phyloP scores from a whole-genome alignment of 2,113 vertebrate genomes.

The Xiphias gladius region DNA sequence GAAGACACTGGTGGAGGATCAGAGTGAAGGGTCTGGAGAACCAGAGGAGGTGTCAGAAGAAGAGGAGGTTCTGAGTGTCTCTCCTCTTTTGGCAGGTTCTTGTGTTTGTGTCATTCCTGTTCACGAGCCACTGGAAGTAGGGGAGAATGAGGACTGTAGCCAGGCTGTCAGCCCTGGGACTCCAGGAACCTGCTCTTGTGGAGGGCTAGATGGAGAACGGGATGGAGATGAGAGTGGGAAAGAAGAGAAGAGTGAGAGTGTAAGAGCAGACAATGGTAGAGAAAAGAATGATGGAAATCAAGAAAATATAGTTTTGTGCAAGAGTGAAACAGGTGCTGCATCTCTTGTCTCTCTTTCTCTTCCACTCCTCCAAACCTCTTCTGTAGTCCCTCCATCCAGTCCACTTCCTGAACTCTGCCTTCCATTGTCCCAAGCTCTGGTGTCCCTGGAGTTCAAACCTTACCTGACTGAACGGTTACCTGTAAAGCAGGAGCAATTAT shows the following conservation, averaged over 20 bases:
- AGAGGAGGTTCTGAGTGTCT: constrained; percentile 55
- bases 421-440: constrained; percentile 73
- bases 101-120: constrained; percentile 82
- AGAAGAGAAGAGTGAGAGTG: constrained; percentile 31
- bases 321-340: constrained; percentile 58
- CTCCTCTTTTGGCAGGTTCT: constrained; percentile 69
- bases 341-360: constrained; percentile 60
- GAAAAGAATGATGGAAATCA: constrained; percentile 33
- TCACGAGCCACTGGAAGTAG: constrained; percentile 90
- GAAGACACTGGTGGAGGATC: constrained; percentile 28
- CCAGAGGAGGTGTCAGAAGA: constrained; percentile 76
- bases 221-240: constrained; percentile 38
- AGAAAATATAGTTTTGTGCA: constrained; percentile 75
- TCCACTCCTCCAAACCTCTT: constrained; percentile 51
- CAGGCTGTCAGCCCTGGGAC: constrained; percentile 88
- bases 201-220: constrained; percentile 50
- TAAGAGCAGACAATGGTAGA: neutral
- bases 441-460: constrained; percentile 49
- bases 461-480: constrained; percentile 37
- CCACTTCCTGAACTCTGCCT: constrained; percentile 74
- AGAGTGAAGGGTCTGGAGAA: constrained; percentile 58
- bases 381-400: constrained; percentile 57
- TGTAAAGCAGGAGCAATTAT: constrained; percentile 52
- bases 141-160: constrained; percentile 94
- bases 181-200: constrained; percentile 76